A percentile compares a stretch with the other conserved stretches of the same genome.
These are phyloP conservation scores for Guaruba guarouba DNA, from an alignment of 2,113 vertebrate genomes.

Conservation along the genomic window DNA sequence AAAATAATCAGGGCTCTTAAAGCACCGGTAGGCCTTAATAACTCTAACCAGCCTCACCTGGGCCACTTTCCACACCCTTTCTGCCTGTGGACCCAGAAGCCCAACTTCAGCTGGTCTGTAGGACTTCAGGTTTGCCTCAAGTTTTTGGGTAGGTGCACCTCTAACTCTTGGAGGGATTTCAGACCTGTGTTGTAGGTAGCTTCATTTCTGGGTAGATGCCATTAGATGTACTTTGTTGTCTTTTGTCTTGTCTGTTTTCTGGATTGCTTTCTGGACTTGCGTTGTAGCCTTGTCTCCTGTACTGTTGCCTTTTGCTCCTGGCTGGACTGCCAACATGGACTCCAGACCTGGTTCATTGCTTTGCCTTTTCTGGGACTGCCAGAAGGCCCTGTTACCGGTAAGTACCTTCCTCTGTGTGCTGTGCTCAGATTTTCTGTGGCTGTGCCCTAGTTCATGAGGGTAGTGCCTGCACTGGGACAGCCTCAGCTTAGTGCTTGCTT, in stretches of 20 bases:
- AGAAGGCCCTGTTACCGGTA: neutral
- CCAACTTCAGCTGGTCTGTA: neutral
- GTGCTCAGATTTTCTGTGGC: neutral
- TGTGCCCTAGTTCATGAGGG: neutral
- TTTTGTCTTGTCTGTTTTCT: neutral
- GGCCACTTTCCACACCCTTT: neutral
- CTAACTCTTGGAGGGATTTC: neutral
- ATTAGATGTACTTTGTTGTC: neutral
- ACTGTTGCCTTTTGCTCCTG: neutral
- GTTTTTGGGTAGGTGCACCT: neutral
- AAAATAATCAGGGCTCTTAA: neutral
- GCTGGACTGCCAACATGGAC: neutral
- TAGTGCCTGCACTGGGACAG: rapidly evolving
- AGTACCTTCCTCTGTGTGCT: neutral
- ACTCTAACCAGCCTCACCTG: neutral
- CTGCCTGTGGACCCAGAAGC: neutral
- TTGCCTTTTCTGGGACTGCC: neutral
- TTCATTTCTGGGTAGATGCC: neutral
- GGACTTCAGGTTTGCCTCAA: neutral
- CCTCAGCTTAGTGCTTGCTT: neutral
- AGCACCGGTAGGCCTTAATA: neutral
- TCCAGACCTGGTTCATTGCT: neutral
- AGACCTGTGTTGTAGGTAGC: neutral
- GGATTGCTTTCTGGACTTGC: neutral
- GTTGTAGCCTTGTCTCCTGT: neutral